phyloP scores from a whole-genome alignment of 2,113 vertebrate genomes.

The Zosterops japonicus region DNA sequence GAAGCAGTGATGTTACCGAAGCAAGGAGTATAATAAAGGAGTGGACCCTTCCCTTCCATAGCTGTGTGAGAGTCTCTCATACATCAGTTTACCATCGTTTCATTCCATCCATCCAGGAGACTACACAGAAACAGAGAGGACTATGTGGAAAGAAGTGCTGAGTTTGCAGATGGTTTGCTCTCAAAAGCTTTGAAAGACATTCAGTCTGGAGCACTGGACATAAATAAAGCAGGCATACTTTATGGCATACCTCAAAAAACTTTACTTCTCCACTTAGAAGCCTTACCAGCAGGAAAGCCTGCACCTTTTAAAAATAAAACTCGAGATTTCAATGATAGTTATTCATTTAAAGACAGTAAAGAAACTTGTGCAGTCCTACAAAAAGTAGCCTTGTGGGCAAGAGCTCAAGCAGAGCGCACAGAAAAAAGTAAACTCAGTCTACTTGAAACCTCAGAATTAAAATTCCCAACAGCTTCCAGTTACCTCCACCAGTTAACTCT shows the following conservation, averaged over 20 bases:
- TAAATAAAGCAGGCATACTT: conserved; percentile 98
- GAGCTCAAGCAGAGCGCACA: conserved; percentile 86
- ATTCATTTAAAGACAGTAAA: conserved; percentile 85
- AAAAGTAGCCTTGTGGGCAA: conserved; percentile 94
- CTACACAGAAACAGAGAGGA: conserved; percentile 93
- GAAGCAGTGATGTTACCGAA: conserved; percentile 99
- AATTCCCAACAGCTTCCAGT: conserved; percentile 88
- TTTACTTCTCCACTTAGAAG: conserved; percentile 91
- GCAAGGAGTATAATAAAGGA: conserved; percentile 99
- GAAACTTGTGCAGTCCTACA: conserved; percentile 93
- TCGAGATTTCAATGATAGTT: conserved; percentile 85
- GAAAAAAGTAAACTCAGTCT: conserved; percentile 84
- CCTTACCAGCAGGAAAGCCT: conserved; percentile 87
- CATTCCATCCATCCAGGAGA: conserved; percentile 99
- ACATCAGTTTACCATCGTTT: conserved; percentile 96
- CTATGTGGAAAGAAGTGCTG: conserved; percentile 98
- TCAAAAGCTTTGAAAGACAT: conserved; percentile 99
- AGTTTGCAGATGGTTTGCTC: conserved; percentile 99
- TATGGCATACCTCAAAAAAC: conserved; percentile 98
- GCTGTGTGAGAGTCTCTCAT: conserved; percentile 95
- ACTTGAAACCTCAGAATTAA: conserved; percentile 88
- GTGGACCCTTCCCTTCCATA: conserved; percentile 97
- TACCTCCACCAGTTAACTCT: conserved; percentile 94
- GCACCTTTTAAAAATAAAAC: conserved; percentile 83
- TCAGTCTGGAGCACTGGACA: conserved; percentile 96